Evolutionary conservation across 2,113 vertebrate species (phyloP).

Genomic region (Morphnarchus princeps): DNA sequence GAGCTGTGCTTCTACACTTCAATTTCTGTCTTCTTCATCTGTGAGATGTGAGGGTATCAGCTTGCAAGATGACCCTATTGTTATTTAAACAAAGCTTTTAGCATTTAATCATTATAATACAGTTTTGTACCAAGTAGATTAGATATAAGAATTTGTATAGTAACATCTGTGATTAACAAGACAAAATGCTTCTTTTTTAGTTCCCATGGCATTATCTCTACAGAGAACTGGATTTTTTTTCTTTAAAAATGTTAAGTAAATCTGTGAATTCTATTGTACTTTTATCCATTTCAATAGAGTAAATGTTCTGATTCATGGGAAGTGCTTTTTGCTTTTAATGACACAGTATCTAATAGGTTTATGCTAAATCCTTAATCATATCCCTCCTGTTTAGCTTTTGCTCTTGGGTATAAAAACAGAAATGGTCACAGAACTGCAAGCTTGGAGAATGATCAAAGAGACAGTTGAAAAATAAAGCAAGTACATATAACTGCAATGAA

Average conservation of each 20-base stretch:
- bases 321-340: constrained; percentile 34
- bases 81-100: constrained; percentile 2
- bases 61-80: neutral
- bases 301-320: constrained; percentile 25
- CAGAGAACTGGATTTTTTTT: constrained; percentile 10
- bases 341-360: constrained; percentile 21
- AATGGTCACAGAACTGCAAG: neutral
- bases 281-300: neutral
- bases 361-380: constrained; percentile 30
- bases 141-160: neutral
- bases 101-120: constrained; percentile 1
- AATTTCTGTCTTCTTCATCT: neutral
- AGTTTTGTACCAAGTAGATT: neutral
- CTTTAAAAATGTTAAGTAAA: constrained; percentile 27
- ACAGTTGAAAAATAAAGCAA: neutral
- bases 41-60: neutral
- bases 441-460: neutral
- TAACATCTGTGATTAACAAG: constrained; percentile 36
- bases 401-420: constrained; percentile 16
- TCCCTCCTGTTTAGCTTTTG: constrained; percentile 20
- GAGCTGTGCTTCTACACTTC: neutral
- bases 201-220: constrained; percentile 26
- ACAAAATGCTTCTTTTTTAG: neutral
- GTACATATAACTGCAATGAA: neutral
- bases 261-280: constrained; percentile 26